These are phyloP conservation scores for Sparus aurata DNA, from an alignment of 2,797 vertebrate species.

Conservation along the genomic window DNA sequence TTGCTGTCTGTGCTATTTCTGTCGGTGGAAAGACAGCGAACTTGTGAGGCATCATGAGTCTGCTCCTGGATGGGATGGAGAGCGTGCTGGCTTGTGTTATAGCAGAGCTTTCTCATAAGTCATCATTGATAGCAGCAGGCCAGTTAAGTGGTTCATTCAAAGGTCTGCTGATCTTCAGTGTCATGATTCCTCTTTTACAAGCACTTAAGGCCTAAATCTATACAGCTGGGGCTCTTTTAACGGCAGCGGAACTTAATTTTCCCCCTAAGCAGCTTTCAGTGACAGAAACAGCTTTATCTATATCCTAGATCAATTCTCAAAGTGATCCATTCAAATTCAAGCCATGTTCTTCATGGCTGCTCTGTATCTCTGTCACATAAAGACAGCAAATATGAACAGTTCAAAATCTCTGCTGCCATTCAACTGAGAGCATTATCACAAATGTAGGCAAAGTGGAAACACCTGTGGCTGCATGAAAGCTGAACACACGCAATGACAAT, in stretches of 20 bases:
- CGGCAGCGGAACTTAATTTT: slow-evolving; percentile 29
- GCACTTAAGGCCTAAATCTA: slow-evolving; percentile 46
- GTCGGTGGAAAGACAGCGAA: slow-evolving; percentile 26
- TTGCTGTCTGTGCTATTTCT: slow-evolving; percentile 42
- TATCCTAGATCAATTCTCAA: not conserved
- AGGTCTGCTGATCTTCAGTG: slow-evolving; percentile 62
- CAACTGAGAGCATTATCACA: not conserved
- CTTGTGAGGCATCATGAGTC: slow-evolving; percentile 55
- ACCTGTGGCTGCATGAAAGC: not conserved
- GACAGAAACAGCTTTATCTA: slow-evolving; percentile 17
- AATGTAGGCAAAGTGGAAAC: slow-evolving; percentile 1
- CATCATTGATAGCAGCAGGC: slow-evolving; percentile 37
- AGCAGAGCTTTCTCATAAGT: slow-evolving; percentile 21
- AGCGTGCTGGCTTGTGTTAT: slow-evolving; percentile 1
- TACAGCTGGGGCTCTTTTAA: slow-evolving; percentile 51
- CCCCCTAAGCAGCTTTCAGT: slow-evolving; percentile 26
- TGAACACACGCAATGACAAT: not conserved
- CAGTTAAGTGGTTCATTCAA: slow-evolving; percentile 44
- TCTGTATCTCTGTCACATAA: not conserved
- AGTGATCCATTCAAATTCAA: not conserved
- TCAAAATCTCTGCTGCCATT: not conserved
- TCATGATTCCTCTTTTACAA: slow-evolving; percentile 17
- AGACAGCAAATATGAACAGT: not conserved
- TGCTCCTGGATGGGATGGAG: slow-evolving; percentile 22
- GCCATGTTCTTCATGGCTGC: not conserved